phyloP scores from a whole-genome alignment of 2,113 vertebrate species.

The Tragelaphus imberbis region DNA sequence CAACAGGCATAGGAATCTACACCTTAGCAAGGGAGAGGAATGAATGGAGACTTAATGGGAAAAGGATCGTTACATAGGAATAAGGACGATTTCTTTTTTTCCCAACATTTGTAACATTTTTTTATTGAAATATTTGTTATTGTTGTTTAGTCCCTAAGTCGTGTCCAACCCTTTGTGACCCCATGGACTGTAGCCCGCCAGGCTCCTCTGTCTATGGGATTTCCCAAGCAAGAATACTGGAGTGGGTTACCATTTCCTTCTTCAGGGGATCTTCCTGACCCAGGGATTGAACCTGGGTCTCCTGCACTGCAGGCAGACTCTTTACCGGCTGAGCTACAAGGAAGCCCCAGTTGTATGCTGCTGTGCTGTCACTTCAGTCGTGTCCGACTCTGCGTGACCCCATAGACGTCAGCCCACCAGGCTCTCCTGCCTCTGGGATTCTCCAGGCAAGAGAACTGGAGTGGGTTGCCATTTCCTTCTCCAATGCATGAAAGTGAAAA shows the following conservation, averaged over 20 bases:
- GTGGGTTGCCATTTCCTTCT: too few relatives aligned
- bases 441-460: too few relatives aligned
- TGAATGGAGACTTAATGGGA: neutral
- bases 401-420: too few relatives aligned
- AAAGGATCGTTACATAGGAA: neutral
- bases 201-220: neutral
- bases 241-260: neutral
- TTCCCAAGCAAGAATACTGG: neutral
- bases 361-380: too few relatives aligned
- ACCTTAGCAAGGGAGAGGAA: neutral
- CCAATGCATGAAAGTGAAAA: too few relatives aligned
- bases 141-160: neutral
- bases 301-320: neutral
- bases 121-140: neutral
- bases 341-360: neutral
- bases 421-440: too few relatives aligned
- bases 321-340: neutral
- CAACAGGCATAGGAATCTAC: conserved; percentile 2
- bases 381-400: too few relatives aligned
- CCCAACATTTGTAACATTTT: neutral
- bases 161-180: too few relatives aligned
- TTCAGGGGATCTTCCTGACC: neutral
- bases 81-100: neutral
- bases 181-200: neutral
- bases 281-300: neutral